A percentile compares a stretch with the other conserved stretches of the same genome.
These are phyloP conservation scores for Paelopatides confundens DNA, from an alignment of 53 echinoderm and acorn worm genomes.

Conservation along the genomic window DNA sequence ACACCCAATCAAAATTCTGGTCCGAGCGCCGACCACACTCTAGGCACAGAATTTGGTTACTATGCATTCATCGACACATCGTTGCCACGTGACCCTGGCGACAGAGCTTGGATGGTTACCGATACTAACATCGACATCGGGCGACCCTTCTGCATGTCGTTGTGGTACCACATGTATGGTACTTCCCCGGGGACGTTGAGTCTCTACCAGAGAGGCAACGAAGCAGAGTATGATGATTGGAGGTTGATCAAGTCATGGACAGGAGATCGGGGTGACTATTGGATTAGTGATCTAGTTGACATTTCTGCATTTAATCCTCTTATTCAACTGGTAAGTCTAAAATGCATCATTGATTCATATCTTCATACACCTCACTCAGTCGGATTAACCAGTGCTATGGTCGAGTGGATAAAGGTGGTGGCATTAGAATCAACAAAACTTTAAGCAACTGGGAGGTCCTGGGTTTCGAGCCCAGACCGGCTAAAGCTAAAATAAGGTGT, in stretches of 20 bases:
- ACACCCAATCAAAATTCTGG: constrained; percentile 63
- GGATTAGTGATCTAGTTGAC: constrained; percentile 70
- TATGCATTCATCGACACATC: constrained; percentile 81
- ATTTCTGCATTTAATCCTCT: not conserved
- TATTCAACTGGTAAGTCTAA: constrained; percentile 24
- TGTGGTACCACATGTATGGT: constrained; percentile 90
- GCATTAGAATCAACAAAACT: no score
- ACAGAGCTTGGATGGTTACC: constrained; percentile 71
- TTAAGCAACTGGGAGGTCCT: no score
- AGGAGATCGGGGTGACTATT: constrained; percentile 70
- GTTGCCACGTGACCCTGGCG: constrained; percentile 56
- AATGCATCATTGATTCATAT: no score
- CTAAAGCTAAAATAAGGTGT: no score
- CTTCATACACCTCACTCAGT: no score
- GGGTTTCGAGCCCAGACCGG: no score
- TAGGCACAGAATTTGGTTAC: constrained; percentile 71
- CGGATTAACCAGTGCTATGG: no score
- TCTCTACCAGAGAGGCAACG: constrained; percentile 56
- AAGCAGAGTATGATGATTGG: constrained; percentile 63
- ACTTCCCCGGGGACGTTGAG: constrained; percentile 53
- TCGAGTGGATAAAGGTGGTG: no score
- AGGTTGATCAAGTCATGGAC: constrained; percentile 53
- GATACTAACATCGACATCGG: constrained; percentile 67
- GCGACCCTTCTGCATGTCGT: constrained; percentile 71
- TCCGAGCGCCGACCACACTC: constrained; percentile 81